Evolutionary conservation across 1,140 invertebrate species (phyloP).

Genomic region (Druon quercuslanigerum): DNA sequence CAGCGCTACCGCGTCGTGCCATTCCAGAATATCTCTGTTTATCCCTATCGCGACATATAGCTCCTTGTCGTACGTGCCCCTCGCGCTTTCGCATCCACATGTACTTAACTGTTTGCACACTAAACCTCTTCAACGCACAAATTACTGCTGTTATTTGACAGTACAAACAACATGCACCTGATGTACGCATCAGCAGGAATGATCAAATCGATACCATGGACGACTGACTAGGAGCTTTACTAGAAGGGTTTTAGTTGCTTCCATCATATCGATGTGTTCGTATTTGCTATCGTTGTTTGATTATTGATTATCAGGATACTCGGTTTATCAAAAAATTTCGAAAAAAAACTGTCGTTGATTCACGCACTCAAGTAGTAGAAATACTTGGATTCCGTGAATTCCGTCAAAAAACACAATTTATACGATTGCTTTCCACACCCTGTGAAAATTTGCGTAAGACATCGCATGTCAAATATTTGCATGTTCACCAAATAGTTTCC

Average conservation of each 20-base stretch:
- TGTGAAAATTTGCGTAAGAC: no score
- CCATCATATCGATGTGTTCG: conserved; percentile 4
- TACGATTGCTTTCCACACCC: no score
- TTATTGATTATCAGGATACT: conserved; percentile 11
- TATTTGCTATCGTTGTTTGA: not conserved
- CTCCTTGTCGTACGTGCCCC: conserved; percentile 2
- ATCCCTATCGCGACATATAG: not conserved
- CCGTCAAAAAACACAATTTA: no score
- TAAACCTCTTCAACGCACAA: conserved; percentile 21
- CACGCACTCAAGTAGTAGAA: not conserved
- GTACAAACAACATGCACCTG: conserved; percentile 6
- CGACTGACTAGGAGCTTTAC: not conserved
- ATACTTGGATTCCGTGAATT: not conserved
- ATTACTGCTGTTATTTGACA: conserved; percentile 21
- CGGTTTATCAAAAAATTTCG: not conserved
- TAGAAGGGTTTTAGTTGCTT: not conserved
- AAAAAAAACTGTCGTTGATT: not conserved
- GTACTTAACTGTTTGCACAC: conserved; percentile 12
- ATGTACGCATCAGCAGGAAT: conserved; percentile 11
- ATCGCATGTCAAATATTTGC: no score
- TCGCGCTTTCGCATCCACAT: not conserved
- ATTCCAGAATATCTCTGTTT: conserved; percentile 22
- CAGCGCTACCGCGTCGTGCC: not conserved
- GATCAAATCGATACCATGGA: conserved; percentile 12
- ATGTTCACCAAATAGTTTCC: no score